phyloP scores from a whole-genome alignment of 1,140 invertebrate species.

The Oedothorax gibbosus region DNA sequence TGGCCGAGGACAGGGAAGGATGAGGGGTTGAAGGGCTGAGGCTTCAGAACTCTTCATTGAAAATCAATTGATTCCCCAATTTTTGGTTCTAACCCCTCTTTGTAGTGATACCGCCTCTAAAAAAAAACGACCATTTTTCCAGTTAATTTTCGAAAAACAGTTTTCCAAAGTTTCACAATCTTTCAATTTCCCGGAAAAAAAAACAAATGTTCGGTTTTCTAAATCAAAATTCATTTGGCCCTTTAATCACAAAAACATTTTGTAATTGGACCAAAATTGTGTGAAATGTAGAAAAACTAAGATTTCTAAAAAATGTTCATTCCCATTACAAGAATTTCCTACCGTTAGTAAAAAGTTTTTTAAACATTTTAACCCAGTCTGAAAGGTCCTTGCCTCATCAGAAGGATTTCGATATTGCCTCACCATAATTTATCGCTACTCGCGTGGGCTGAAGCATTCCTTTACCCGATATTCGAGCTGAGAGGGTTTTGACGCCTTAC shows the following conservation, averaged over 20 bases:
- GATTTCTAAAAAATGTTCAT: not conserved
- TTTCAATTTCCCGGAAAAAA: slow-evolving; percentile 19
- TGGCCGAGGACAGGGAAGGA: not conserved
- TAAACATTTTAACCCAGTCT: slow-evolving; percentile 4
- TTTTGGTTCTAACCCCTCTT: not conserved
- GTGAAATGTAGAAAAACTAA: slow-evolving; percentile 4
- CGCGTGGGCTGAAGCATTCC: slow-evolving; percentile 66
- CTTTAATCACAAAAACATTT: too few species aligned
- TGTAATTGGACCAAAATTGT: not conserved
- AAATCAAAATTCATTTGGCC: slow-evolving; percentile 12
- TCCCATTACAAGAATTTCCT: not conserved
- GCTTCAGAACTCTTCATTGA: not conserved
- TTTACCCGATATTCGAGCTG: slow-evolving; percentile 58
- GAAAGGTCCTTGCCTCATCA: slow-evolving; percentile 64
- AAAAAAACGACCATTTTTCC: slow-evolving; percentile 28
- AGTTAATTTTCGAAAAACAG: not conserved
- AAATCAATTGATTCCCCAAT: not conserved
- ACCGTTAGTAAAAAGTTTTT: not conserved
- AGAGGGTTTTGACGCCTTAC: slow-evolving; percentile 65
- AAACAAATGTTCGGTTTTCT: slow-evolving; percentile 1
- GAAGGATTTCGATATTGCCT: too few species aligned
- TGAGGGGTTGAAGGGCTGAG: not conserved
- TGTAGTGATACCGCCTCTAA: slow-evolving; percentile 24
- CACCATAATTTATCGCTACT: slow-evolving; percentile 70
- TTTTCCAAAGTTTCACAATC: slow-evolving; percentile 20